Base-by-base conservation (phyloP, 2,888 invertebrate genomes). In the Pristionchus japonicus region DNA sequence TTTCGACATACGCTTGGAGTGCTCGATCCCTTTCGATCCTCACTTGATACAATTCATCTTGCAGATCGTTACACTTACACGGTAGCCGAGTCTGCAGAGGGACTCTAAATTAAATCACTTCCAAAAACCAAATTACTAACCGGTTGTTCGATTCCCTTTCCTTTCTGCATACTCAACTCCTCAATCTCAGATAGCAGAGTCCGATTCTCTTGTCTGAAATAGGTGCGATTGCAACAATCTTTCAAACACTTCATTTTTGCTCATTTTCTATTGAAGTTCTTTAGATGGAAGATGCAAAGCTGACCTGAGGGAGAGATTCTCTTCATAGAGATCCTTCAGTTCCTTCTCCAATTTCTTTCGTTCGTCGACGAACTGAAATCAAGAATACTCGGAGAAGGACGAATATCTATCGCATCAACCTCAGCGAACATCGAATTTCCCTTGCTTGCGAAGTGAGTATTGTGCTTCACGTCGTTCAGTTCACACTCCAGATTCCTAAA, bases 381-480 rank as follows among this genome's bases (percentile, higher is more conserved):
- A 57, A 11, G 20, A 20, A 7, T 17, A 23, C 7, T 31, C 23
- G 57, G 17, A 23, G 17, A n/a, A n/a, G n/a, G n/a, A n/a, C n/a
- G n/a, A n/a, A n/a, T n/a, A n/a, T n/a, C n/a, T n/a, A n/a, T n/a
- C n/a, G n/a, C n/a, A n/a, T 31, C 2, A 37, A 85, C 85, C 85
- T 85, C 85, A 15, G 61, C 37, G 43, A 64, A 85, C 85, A 85
- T 85, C 11, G 85, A 85, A 27, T 85, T 85, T 37, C 85, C 85
- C 27, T 64, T 61, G 43, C 85, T 85, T 1, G 85, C 85, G 34
- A 85, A 85, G 85, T 85, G 85, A 40, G 61, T 27, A 27, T 85
- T 64, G 43, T 85, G 85, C 27, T 64, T 85, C 64, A 85, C 34
- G 27, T 40, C 64, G 64, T 85, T 85, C 17, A 85, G n/a, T 6